Conservation (phyloP, 2,113 vertebrate genomes). For the Anser cygnoides region DNA sequence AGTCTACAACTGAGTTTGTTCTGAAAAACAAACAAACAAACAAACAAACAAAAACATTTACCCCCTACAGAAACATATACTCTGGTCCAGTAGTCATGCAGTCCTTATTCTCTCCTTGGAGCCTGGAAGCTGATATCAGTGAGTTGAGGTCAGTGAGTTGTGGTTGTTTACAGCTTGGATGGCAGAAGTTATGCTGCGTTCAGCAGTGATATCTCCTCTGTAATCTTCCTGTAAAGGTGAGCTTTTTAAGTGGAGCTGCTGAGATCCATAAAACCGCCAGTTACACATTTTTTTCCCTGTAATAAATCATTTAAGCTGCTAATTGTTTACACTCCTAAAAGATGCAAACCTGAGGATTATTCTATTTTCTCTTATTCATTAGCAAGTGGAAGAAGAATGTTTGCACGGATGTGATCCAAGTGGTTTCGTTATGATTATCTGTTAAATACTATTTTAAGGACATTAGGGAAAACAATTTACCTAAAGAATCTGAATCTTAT, state of each 20-base stretch:
- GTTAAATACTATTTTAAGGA: constrained; percentile 1
- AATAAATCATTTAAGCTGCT: neutral
- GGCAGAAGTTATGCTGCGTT: neutral
- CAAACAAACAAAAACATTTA: neutral
- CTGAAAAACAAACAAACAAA: neutral
- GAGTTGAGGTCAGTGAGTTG: neutral
- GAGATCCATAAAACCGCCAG: neutral
- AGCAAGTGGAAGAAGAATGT: neutral
- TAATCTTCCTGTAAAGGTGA: neutral
- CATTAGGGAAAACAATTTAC: constrained; percentile 10
- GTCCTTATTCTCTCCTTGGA: neutral
- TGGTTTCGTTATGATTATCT: constrained; percentile 14
- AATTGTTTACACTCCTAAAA: constrained; percentile 1
- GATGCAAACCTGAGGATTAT: constrained; percentile 11
- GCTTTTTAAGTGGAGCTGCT: neutral
- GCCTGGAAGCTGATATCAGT: neutral
- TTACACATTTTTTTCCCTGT: neutral
- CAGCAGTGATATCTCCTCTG: neutral
- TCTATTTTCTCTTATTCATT: neutral
- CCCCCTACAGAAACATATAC: neutral
- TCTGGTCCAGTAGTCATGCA: neutral
- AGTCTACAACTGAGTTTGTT: neutral
- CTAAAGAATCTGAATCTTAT: constrained; percentile 38
- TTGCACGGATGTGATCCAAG: neutral
- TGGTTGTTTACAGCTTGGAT: neutral